Conservation (phyloP, 2,888 invertebrate species). For the Bembecia ichneumoniformis region DNA sequence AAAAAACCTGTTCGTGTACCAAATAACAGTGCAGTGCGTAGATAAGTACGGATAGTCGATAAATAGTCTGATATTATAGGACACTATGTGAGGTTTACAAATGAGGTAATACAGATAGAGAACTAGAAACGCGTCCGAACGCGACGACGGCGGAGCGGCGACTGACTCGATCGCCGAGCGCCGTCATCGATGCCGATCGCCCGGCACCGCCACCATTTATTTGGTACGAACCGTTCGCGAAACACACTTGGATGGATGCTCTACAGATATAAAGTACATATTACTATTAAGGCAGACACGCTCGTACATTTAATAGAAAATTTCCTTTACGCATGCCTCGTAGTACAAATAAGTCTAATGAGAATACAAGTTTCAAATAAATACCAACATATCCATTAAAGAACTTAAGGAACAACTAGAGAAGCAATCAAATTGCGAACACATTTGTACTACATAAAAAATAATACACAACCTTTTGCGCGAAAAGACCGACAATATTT, state of each 20-base stretch:
- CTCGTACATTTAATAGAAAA: constrained; percentile 44
- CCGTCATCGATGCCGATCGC: neutral
- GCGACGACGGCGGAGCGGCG: constrained; percentile 1
- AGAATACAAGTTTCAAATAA: constrained; percentile 46
- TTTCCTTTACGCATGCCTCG: constrained; percentile 42
- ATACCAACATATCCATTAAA: constrained; percentile 58
- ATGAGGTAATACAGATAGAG: constrained; percentile 60
- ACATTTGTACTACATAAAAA: constrained; percentile 72
- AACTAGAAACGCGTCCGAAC: constrained; percentile 14
- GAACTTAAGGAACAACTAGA: constrained; percentile 68
- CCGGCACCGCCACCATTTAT: constrained; percentile 43
- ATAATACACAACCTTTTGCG: constrained; percentile 73
- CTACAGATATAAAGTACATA: constrained; percentile 38
- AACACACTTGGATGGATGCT: constrained; percentile 37
- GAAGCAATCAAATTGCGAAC: constrained; percentile 73
- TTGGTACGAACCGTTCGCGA: constrained; percentile 49
- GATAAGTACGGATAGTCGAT: constrained; percentile 58
- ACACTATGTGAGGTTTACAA: constrained; percentile 56
- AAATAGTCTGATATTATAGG: constrained; percentile 36
- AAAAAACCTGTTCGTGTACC: constrained; percentile 44
- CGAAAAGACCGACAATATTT: constrained; percentile 66
- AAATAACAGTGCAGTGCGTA: constrained; percentile 67
- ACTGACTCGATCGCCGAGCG: neutral
- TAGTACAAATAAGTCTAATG: constrained; percentile 23
- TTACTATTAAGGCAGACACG: constrained; percentile 57